Percentiles rank a stretch among this genome's conserved stretches.
phyloP scores from a whole-genome alignment of 1,140 invertebrate genomes.

The Drosophila athabasca region DNA sequence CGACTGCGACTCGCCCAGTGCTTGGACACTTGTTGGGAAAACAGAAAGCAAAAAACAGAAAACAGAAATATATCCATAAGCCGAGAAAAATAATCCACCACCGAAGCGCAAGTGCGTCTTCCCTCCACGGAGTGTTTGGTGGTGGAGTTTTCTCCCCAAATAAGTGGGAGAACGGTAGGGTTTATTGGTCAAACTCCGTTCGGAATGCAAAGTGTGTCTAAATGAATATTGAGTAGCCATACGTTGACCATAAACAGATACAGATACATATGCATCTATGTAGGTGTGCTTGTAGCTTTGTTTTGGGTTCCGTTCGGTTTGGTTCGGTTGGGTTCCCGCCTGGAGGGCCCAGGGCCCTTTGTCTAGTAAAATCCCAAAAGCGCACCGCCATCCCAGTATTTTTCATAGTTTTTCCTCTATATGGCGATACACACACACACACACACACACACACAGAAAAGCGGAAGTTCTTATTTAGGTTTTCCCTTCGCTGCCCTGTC shows the following conservation, averaged over 20 bases:
- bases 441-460: conserved; percentile 19
- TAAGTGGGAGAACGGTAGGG: conserved; percentile 17
- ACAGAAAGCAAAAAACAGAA: conserved; percentile 38
- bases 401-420: conserved; percentile 19
- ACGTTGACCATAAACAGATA: conserved; percentile 47
- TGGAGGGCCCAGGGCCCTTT: conserved; percentile 35
- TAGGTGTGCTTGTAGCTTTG: background rate
- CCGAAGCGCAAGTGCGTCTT: conserved; percentile 16
- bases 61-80: conserved; percentile 4
- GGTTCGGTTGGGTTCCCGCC: too few relatives aligned
- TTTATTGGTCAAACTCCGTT: conserved; percentile 50
- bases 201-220: conserved; percentile 63
- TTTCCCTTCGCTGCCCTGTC: conserved; percentile 10
- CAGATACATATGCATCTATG: too few relatives aligned
- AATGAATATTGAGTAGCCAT: conserved; percentile 53
- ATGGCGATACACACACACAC: conserved; percentile 16
- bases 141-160: conserved; percentile 63
- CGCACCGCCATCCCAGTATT: conserved; percentile 8
- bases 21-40: conserved; percentile 69
- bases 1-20: conserved; percentile 12
- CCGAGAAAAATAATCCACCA: conserved; percentile 29
- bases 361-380: conserved; percentile 49
- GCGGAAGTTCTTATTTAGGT: conserved; percentile 77
- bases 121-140: background rate
- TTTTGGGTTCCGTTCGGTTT: background rate